Evolutionary conservation across 2,797 vertebrate genomes (phyloP), one percentile per base, ranked within the genome.

Genomic region (Cephalopachus bancanus): DNA sequence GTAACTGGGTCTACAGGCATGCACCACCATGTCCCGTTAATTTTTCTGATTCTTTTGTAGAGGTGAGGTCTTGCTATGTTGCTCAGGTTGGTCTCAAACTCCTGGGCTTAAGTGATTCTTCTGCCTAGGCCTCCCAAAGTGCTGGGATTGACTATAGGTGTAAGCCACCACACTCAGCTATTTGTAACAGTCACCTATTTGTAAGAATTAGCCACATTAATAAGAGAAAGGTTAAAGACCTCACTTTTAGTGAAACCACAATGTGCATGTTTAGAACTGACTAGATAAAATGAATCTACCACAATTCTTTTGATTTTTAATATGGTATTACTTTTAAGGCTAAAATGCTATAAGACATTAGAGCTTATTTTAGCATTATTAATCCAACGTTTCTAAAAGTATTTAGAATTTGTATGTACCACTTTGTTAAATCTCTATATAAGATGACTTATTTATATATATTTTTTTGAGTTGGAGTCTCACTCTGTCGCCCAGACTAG

Each of bases 301-400:
- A n/a, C 2, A 79, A 69, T 89, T 75, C 57, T 94, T 94, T 86
- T 89, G 71, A 60, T 93, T 93, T 88, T 89, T 81, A 85, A 51
- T 75, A 93, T 67, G 22, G 19, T 78, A 88, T 55, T 88, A 84
- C 57, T 87, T 92, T 92, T 96, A 87, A 89, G 53, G 75, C 20
- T 75, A 97, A 91, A 93, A 81, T 69, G 92, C 44, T 74, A 7
- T 72, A 14, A 84, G 95, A 92, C 24, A 91, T 78, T 33, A 83
- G 26, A 59, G 17, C 4, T 75, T 85, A 71, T 9, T 91, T 94
- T 79, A 59, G n/a, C 62, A 79, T 59, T 83, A 90, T 69, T 74
- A 57, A 11, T 15, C 24, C 28, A 89, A 96, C 87, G 49, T 91
- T 83, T 15, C 12, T 92, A 84, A 85, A 92, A 44, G 81, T 89